These are phyloP conservation scores for Mellilla xanthometata DNA, from an alignment of 2,888 invertebrate genomes.

Conservation along the genomic window DNA sequence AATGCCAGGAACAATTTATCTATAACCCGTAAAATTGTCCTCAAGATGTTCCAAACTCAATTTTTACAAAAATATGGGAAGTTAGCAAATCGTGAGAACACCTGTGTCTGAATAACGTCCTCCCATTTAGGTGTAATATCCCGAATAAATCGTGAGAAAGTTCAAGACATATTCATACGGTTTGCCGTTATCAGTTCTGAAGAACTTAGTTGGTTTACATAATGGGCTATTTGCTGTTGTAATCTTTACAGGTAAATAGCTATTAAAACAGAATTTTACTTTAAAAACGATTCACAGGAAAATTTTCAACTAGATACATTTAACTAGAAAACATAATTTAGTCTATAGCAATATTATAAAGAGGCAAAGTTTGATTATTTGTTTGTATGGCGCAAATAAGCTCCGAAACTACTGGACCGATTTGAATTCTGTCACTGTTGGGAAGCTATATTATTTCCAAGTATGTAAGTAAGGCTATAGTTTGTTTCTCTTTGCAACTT, in stretches of 20 bases:
- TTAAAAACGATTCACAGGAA: background rate
- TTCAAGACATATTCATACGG: slow-evolving; percentile 66
- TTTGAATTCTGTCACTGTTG: no score
- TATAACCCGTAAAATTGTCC: slow-evolving; percentile 20
- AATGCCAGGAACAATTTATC: no score
- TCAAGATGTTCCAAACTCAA: slow-evolving; percentile 58
- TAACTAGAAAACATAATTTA: slow-evolving; percentile 14
- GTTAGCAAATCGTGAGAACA: slow-evolving; percentile 79
- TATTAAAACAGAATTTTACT: no score
- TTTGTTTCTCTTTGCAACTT: no score
- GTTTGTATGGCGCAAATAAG: no score
- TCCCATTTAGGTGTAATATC: slow-evolving; percentile 71
- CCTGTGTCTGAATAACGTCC: slow-evolving; percentile 77
- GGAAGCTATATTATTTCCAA: no score
- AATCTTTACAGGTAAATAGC: no score
- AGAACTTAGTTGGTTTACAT: slow-evolving; percentile 11
- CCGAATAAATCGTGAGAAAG: slow-evolving; percentile 71
- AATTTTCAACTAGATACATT: slow-evolving; percentile 4
- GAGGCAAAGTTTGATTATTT: no score
- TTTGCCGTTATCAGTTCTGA: slow-evolving; percentile 48
- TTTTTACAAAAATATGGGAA: slow-evolving; percentile 74
- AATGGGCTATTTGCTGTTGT: no score
- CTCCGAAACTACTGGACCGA: no score
- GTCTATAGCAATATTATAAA: no score
- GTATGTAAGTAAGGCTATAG: no score